Evolutionary conservation across 2,797 vertebrate species (phyloP), one percentile per base, ranked within the genome.

Genomic region (Masticophis lateralis): DNA sequence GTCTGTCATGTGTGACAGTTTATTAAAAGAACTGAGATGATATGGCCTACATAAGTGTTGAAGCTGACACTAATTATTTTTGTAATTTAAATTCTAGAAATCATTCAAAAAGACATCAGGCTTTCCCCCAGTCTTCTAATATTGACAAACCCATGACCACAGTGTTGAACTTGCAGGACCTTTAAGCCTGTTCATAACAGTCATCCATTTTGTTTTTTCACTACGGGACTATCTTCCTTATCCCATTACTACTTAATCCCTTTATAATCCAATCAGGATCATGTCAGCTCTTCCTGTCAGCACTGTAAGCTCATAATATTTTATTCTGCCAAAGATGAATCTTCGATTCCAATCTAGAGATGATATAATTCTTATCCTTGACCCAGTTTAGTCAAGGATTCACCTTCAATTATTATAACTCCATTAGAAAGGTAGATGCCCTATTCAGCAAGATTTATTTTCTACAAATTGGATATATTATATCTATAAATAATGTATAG

Each of bases 191-290:
- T 69, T 93, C 90, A 94, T 89, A 86, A 53, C 95, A 96, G 96
- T 95, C 94, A 95, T 95, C 93, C 92, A 92, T 95, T 94, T 94
- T 92, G 94, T 91, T 94, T 94, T 95, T 96, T 93, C 96, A 95
- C 95, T 96, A 94, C 95, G 79, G 86, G 94, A 96, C 91, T 91
- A 94, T 94, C 94, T 97, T 95, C 95, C 96, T 47, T 96, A 97
- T 97, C 95, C 97, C 96, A 97, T 97, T 97, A 97, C 94, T 94
- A 91, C 95, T 95, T 97, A 97, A 98, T 96, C 95, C 96, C 91
- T 94, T 90, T 89, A 94, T 97, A 97, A 97, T 97, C 96, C 97
- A 95, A 97, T 97, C 97, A 97, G 96, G 94, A 96, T 96, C 95
- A 94, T 96, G 96, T 96, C 97, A 95, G 91, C 92, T 96, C 92